phyloP scores from a whole-genome alignment of 2,888 invertebrate genomes.

The Danaus chrysippus region DNA sequence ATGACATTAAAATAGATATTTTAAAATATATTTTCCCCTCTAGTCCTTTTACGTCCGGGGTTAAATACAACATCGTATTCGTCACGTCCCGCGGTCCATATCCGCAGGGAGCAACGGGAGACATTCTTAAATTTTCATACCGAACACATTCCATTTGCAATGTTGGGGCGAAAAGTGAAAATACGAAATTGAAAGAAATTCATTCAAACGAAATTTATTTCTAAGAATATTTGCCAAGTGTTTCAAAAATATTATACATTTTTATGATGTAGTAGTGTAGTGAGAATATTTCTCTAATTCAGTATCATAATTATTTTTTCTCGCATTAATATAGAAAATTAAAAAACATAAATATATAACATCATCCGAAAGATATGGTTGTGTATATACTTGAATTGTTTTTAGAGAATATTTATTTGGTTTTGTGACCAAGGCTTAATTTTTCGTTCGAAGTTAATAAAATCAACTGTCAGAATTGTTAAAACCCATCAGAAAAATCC shows the following conservation, averaged over 20 bases:
- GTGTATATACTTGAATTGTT: no score
- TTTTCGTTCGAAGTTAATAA: no score
- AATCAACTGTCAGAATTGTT: no score
- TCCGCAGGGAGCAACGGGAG: slow-evolving; percentile 57
- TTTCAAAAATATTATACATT: slow-evolving; percentile 17
- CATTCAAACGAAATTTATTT: slow-evolving; percentile 25
- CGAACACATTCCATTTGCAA: slow-evolving; percentile 42
- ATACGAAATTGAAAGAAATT: slow-evolving; percentile 39
- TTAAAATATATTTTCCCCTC: slow-evolving; percentile 19
- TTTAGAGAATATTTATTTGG: no score
- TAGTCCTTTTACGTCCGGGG: slow-evolving; percentile 6
- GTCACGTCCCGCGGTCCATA: slow-evolving; percentile 59
- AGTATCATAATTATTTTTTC: no score
- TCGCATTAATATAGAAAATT: no score
- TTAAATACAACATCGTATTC: slow-evolving; percentile 39
- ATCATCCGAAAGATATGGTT: no score
- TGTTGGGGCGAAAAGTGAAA: slow-evolving; percentile 57
- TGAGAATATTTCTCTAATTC: background rate
- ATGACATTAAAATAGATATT: slow-evolving; percentile 20
- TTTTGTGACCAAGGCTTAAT: no score
- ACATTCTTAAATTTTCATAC: slow-evolving; percentile 71
- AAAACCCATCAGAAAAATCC: no score
- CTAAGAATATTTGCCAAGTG: slow-evolving; percentile 14
- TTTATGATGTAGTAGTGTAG: slow-evolving; percentile 3
- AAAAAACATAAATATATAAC: no score